Conservation (phyloP, 2,888 invertebrate genomes). For the Latrodectus elegans region DNA sequence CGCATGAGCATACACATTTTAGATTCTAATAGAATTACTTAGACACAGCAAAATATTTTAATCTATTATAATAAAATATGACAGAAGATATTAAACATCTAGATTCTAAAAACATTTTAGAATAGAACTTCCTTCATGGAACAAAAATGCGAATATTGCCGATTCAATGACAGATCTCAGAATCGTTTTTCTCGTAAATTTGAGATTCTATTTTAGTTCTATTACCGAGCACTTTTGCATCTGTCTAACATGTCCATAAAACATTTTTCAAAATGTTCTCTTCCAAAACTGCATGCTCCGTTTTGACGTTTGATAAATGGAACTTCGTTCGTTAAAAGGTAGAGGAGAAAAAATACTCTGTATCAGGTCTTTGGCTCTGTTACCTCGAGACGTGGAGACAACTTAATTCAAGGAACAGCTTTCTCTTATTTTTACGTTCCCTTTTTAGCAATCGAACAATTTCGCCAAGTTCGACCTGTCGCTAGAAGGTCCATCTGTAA, state of each 20-base stretch:
- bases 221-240: neutral
- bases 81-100: too few relatives aligned
- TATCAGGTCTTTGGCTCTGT: slow-evolving; percentile 1
- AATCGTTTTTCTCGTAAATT: neutral
- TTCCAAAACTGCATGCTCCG: neutral
- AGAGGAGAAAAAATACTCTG: slow-evolving; percentile 6
- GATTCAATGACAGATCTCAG: too few relatives aligned
- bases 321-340: neutral
- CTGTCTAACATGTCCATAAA: neutral
- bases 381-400: slow-evolving; percentile 26
- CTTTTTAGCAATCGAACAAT: slow-evolving; percentile 3
- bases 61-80: too few relatives aligned
- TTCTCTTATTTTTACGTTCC: slow-evolving; percentile 23
- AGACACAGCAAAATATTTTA: too few relatives aligned
- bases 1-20: too few relatives aligned
- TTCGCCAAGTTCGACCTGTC: slow-evolving; percentile 22
- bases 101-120: too few relatives aligned
- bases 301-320: slow-evolving; percentile 41
- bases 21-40: too few relatives aligned
- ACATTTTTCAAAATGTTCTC: slow-evolving; percentile 39
- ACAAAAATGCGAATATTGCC: too few relatives aligned
- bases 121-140: too few relatives aligned
- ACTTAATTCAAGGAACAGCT: slow-evolving; percentile 45
- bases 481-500: slow-evolving; percentile 28
- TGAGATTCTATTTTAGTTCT: slow-evolving; percentile 17